Evolutionary conservation across 2,797 vertebrate species (phyloP), one percentile per base, ranked within the genome.

Genomic region (Geotrypetes seraphini): DNA sequence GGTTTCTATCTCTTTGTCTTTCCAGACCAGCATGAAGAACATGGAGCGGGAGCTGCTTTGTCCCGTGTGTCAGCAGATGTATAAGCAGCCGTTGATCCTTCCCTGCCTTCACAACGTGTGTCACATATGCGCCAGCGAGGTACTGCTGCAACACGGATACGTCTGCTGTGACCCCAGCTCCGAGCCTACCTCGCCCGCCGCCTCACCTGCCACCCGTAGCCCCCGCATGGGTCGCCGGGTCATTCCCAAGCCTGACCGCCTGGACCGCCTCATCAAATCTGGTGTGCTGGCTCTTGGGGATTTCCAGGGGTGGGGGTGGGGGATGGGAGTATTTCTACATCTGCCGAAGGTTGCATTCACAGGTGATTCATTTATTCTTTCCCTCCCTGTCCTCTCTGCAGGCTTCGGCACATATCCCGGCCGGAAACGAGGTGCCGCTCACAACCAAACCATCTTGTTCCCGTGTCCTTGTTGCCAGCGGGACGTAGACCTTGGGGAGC

Each of bases 11-110:
- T 26, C 33, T 21, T 69, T 40, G 19, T 57, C 37, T 58, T 65
- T 41, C 4, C 67, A 95, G 93, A 89, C 90, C n/a, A 91, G 87
- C 68, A 94, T 96, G 89, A 96, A 93, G 82, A 97, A 89, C 43
- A 95, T 98, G 87, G 93, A 94, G 54, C 78, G 81, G 40, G 93
- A 98, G 64, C 79, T 98, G 53, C 81, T 84, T 19, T 98, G 95
- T 42, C 92, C 91, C 0, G 84, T 92, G 65, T 98, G 95, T 54
- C 88, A 92, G 24, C 93, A 91, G 61, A 92, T 94, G 83, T 92
- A 92, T 68, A 96, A 91, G 67, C 92, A 97, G 75, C 95, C 95
- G 0, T 57, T 98, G 47, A 87, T 93, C 2, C 73, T 98, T 57
- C 95, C 95, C 0, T 98, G 95, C 37, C 60, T 83, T 45, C 93